Evolutionary conservation across 2,888 invertebrate genomes (phyloP).

Genomic region (Mesoligia furuncula): DNA sequence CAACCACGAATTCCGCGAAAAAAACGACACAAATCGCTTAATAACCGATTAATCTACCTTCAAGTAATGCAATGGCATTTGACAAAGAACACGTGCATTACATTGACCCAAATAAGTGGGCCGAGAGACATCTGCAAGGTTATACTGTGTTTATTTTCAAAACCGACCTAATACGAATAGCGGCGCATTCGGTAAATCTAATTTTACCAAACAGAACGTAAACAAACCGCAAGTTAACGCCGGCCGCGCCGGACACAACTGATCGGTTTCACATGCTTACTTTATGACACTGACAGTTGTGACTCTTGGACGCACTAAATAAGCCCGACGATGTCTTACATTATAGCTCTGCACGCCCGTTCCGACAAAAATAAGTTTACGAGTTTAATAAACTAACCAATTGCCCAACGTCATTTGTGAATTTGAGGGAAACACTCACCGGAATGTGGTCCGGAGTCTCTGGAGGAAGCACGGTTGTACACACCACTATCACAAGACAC

Average conservation of each 20-base stretch:
- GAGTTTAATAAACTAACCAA: slow-evolving; percentile 73
- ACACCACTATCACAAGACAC: slow-evolving; percentile 91
- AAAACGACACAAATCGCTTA: slow-evolving; percentile 57
- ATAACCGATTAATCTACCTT: slow-evolving; percentile 66
- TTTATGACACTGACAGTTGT: slow-evolving; percentile 79
- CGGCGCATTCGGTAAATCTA: slow-evolving; percentile 85
- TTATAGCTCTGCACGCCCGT: slow-evolving; percentile 71
- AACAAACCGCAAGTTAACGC: slow-evolving; percentile 86
- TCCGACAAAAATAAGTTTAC: slow-evolving; percentile 83
- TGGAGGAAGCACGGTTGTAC: slow-evolving; percentile 90
- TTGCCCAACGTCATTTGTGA: slow-evolving; percentile 56
- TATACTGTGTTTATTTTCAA: slow-evolving; percentile 88
- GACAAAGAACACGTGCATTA: slow-evolving; percentile 86
- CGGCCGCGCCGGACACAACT: slow-evolving; percentile 72
- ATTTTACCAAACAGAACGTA: slow-evolving; percentile 88
- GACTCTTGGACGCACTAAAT: slow-evolving; percentile 78
- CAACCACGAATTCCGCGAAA: slow-evolving; percentile 46
- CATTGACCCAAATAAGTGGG: slow-evolving; percentile 89
- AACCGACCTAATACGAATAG: slow-evolving; percentile 87
- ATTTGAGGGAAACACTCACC: slow-evolving; percentile 76
- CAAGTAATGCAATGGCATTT: slow-evolving; percentile 73
- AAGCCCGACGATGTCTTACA: slow-evolving; percentile 78
- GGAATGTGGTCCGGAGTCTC: slow-evolving; percentile 89
- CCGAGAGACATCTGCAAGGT: slow-evolving; percentile 87
- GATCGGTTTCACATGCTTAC: slow-evolving; percentile 80